Evolutionary conservation across 2,113 vertebrate genomes (phyloP).

Genomic region (Hippocampus abdominalis): DNA sequence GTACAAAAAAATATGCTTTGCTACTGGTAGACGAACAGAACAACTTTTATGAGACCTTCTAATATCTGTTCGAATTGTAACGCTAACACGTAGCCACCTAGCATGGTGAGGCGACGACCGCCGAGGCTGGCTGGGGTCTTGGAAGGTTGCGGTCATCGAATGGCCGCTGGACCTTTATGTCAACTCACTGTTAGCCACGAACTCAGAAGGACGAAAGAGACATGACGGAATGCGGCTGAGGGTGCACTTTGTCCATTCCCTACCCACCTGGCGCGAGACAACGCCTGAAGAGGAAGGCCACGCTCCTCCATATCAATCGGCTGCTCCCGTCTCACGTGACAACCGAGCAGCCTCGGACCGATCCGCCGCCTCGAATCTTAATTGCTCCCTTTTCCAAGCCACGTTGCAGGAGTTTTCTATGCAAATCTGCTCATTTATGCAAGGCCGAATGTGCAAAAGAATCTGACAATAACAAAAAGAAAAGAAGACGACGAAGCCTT

Average conservation of each 20-base stretch:
- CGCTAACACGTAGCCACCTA: neutral
- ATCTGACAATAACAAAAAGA: constrained; percentile 60
- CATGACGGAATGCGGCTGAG: constrained; percentile 32
- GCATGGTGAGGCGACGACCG: too few relatives aligned
- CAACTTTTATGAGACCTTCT: neutral
- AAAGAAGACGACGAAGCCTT: neutral
- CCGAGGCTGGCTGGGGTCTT: too few relatives aligned
- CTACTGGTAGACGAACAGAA: too few relatives aligned
- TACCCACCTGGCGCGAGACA: constrained; percentile 22
- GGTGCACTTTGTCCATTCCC: neutral
- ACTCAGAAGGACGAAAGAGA: constrained; percentile 3
- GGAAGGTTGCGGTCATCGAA: too few relatives aligned
- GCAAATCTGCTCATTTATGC: constrained; percentile 67
- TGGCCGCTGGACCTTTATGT: neutral
- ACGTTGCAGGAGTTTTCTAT: constrained; percentile 65
- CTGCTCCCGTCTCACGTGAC: constrained; percentile 60
- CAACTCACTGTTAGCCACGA: constrained; percentile 12
- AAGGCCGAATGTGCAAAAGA: constrained; percentile 53
- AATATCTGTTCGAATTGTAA: neutral
- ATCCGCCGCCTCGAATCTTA: constrained; percentile 67
- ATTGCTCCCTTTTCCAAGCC: constrained; percentile 63
- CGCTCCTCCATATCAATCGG: constrained; percentile 69
- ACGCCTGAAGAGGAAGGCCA: constrained; percentile 57
- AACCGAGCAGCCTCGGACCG: constrained; percentile 60
- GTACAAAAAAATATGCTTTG: too few relatives aligned